Conservation (phyloP, 2,888 invertebrate species). For the Heliconius ethilla region DNA sequence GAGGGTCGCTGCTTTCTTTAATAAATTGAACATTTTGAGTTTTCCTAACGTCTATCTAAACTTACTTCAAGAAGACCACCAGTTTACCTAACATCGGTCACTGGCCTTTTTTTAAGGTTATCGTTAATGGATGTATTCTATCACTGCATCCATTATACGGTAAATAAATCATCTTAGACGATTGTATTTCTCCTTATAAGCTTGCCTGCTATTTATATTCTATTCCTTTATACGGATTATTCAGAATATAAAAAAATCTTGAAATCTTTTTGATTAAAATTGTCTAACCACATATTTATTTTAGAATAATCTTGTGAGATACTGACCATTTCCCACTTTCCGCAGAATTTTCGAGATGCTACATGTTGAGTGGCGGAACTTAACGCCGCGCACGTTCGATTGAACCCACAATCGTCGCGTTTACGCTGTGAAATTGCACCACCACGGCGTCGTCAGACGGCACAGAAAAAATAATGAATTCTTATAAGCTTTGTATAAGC, state of each 20-base stretch:
- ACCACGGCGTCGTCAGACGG: too few species aligned
- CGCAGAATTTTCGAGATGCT: too few species aligned
- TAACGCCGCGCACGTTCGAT: background rate
- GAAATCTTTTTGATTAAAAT: background rate
- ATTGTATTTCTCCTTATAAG: constrained; percentile 1
- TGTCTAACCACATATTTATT: background rate
- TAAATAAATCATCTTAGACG: background rate
- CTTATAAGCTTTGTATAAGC: too few species aligned
- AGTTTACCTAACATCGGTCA: background rate
- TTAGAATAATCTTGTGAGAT: background rate
- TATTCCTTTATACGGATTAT: background rate
- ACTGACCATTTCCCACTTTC: background rate
- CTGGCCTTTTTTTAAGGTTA: background rate
- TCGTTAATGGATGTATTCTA: background rate
- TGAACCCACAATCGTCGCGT: too few species aligned
- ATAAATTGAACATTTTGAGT: too few species aligned
- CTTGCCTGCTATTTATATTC: background rate
- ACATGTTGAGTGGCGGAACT: background rate
- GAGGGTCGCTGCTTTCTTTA: too few species aligned
- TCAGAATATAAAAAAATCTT: too few species aligned
- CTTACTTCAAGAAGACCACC: background rate
- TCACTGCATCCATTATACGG: background rate
- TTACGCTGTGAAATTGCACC: too few species aligned
- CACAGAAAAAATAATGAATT: background rate
- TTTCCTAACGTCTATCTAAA: too few species aligned